Evolutionary conservation across 2,113 vertebrate genomes (phyloP), one percentile per base, ranked within the genome.

Genomic region (Gambusia holbrooki): DNA sequence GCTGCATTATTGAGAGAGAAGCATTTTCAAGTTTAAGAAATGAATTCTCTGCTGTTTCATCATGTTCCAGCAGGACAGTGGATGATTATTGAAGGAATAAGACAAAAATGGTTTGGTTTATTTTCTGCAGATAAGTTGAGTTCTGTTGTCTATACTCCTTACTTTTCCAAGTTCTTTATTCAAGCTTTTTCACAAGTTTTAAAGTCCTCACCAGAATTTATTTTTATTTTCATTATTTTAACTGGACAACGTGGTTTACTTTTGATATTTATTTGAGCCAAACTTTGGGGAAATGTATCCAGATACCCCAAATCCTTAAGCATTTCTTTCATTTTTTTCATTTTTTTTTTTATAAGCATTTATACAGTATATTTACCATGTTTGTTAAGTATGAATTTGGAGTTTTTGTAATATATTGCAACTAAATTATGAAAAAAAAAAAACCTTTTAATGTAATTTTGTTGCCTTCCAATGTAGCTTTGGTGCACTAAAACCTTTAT

Each of bases 241-340:
- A 88, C 90, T 92, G 83, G 88, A 88, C 88, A 76, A 90, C 79
- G 86, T 71, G 27, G 90, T 93, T 94, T 91, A 89, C 89, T 88
- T 92, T 90, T 89, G 66, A 92, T 94, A 94, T 94, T 95, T 95
- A 94, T 95, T 95, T 94, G 94, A 95, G 94, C 94, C 93, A 94
- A 90, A 90, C 88, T 85, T 71, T 85, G 82, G 88, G 88, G 82
- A 93, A 90, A 88, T 88, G 87, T 93, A 76, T 69, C 74, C 84
- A 72, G 86, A 82, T 86, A 78, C 84, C 89, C 81, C 66, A 87
- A 88, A 90, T 87, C 89, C 89, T 89, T 92, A 85, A 90, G 81
- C 89, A 89, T 90, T 92, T 93, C 63, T 80, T 74, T 80, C 66
- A 58, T 67, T 84, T 88, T 68, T 84, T 61, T 79, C 45, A 82